Evolutionary conservation across 2,888 invertebrate species (phyloP).

Genomic region (Hydraecia micacea): DNA sequence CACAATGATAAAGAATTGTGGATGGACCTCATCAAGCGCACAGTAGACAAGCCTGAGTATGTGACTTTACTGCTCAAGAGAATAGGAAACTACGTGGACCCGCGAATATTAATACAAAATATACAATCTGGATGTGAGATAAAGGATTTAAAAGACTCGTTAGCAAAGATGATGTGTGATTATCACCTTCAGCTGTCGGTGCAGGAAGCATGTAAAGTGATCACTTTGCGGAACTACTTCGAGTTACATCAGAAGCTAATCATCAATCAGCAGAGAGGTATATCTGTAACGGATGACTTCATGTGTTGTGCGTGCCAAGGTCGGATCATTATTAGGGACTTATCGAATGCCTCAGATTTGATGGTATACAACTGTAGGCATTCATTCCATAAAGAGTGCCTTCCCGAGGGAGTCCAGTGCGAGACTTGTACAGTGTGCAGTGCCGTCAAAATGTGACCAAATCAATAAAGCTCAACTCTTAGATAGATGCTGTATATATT

Average conservation of each 20-base stretch:
- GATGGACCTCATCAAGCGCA: slow-evolving; percentile 96
- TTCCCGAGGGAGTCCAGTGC: slow-evolving; percentile 88
- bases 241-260: slow-evolving; percentile 95
- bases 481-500: slow-evolving; percentile 73
- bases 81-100: slow-evolving; percentile 95
- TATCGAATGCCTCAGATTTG: slow-evolving; percentile 92
- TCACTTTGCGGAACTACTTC: slow-evolving; percentile 97
- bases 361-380: slow-evolving; percentile 97
- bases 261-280: slow-evolving; percentile 94
- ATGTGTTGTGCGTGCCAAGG: slow-evolving; percentile 95
- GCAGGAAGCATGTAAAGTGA: slow-evolving; percentile 97
- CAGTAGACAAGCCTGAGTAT: slow-evolving; percentile 95
- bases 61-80: slow-evolving; percentile 90
- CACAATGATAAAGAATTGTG: slow-evolving; percentile 98
- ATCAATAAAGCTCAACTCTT: slow-evolving; percentile 75
- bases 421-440: slow-evolving; percentile 83
- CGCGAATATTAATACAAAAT: slow-evolving; percentile 95
- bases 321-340: slow-evolving; percentile 93
- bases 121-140: slow-evolving; percentile 96
- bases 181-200: slow-evolving; percentile 98
- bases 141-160: slow-evolving; percentile 96
- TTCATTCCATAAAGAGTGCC: slow-evolving; percentile 96
- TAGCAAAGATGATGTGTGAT: slow-evolving; percentile 98
- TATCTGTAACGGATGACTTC: slow-evolving; percentile 93
- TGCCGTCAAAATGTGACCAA: slow-evolving; percentile 85